Base-by-base conservation (phyloP, 2,797 vertebrate species). In the Capromys pilorides region DNA sequence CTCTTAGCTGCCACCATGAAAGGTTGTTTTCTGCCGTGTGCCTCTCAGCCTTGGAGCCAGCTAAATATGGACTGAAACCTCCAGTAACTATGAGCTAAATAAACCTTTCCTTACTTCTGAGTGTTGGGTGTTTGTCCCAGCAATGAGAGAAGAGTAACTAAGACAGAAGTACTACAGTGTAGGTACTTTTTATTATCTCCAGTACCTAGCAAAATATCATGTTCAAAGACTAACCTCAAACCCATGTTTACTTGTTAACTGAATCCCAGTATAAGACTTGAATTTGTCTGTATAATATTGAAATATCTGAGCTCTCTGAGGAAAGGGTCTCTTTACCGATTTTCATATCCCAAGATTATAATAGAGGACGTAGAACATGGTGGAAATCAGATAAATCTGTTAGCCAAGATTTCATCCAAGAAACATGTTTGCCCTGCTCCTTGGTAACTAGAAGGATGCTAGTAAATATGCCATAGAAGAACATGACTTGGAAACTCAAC, bases 381-480 rank as follows among this genome's bases (percentile, higher is more conserved):
- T 28, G 2, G 93, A 94, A 94, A 28, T 75, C 82, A 90, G 39
- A 54, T 79, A 86, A 91, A 90, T 90, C 49, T 71, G 31, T 91
- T 88, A 59, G 41, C 54, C n/a, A 90, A 94, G 77, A 90, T 82
- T 75, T 86, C 4, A 51, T 79, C 73, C 75, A 49, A 62, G 39
- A 94, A 93, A 92, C 66, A 67, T 11, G 64, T 69, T 7, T 61
- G 41, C 69, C 92, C 94, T 69, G 41, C n/a, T 93, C 54, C 78
- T 93, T 49, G 57, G 39, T 90, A 59, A 95, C 24, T 83, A 69
- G n/a, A 86, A 83, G 36, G 80, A 92, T 71, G 57, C 78, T 86
- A 89, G 36, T 69, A 91, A 94, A 95, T 91, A 79, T 80, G 86
- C 61, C 54, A 80, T 90, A 81, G 28, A 79, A 61, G 88, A 94